These are phyloP conservation scores for Clinocottus analis DNA, from an alignment of 2,113 vertebrate species.

Conservation along the genomic window DNA sequence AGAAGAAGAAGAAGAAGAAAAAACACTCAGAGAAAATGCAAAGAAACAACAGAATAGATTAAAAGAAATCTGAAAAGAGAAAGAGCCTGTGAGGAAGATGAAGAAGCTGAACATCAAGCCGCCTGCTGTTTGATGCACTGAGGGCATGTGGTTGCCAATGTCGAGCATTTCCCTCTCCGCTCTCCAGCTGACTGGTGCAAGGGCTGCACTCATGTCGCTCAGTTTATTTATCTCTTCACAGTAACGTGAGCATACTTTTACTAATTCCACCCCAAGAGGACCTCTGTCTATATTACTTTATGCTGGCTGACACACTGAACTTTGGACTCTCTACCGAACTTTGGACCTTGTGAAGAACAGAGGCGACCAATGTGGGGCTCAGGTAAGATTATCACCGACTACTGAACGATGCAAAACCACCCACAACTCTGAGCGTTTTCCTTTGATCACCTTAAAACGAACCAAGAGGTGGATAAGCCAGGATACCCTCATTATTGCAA, in stretches of 20 bases:
- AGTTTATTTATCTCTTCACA: constrained; percentile 29
- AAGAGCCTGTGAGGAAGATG: constrained; percentile 36
- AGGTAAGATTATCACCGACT: constrained; percentile 67
- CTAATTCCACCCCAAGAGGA: constrained; percentile 22
- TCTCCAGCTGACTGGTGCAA: constrained; percentile 41
- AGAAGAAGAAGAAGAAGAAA: constrained; percentile 26
- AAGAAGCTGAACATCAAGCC: constrained; percentile 44
- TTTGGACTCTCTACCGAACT: constrained; percentile 41
- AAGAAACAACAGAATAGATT: constrained; percentile 24
- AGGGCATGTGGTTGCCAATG: constrained; percentile 53
- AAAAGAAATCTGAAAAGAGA: constrained; percentile 26
- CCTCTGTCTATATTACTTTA: constrained; percentile 20
- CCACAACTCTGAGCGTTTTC: constrained; percentile 28
- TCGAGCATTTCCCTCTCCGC: constrained; percentile 34
- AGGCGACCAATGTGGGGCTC: constrained; percentile 76
- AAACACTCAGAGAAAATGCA: constrained; percentile 16
- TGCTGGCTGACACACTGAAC: constrained; percentile 41
- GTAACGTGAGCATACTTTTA: constrained; percentile 34
- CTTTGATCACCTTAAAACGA: constrained; percentile 69
- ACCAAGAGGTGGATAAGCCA: constrained; percentile 26
- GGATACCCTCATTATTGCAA: constrained; percentile 61
- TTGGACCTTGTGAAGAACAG: constrained; percentile 39
- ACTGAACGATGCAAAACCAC: constrained; percentile 23
- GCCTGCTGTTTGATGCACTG: constrained; percentile 61
- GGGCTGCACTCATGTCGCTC: constrained; percentile 24